These are phyloP conservation scores for Dallia pectoralis DNA, from an alignment of 2,797 vertebrate genomes.

Conservation along the genomic window DNA sequence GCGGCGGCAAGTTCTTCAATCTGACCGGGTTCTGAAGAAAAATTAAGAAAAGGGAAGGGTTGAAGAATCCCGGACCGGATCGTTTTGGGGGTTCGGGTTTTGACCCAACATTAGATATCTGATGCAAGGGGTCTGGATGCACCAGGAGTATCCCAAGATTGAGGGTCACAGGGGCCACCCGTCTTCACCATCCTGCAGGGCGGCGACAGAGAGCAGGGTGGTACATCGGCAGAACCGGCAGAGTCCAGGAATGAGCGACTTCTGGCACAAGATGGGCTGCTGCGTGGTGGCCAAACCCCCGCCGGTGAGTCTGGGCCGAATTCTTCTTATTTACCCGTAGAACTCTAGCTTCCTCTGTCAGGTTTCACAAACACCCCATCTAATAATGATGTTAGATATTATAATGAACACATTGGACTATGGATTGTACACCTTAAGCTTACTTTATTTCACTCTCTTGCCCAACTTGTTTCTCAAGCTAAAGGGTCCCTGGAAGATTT, in stretches of 20 bases:
- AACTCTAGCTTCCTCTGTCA: neutral
- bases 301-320: slow-evolving; percentile 74
- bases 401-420: neutral
- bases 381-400: neutral
- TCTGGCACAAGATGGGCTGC: slow-evolving; percentile 96
- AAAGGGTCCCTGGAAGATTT: neutral
- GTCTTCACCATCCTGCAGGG: slow-evolving; percentile 58
- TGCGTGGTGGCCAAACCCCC: slow-evolving; percentile 90
- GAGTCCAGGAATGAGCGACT: slow-evolving; percentile 82
- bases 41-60: neutral
- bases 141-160: slow-evolving; percentile 5
- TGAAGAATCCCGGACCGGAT: neutral
- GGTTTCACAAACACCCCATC: neutral
- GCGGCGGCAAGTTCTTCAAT: neutral
- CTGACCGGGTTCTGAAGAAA: neutral
- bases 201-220: slow-evolving; percentile 54
- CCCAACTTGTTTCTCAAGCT: neutral
- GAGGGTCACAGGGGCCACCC: slow-evolving; percentile 15
- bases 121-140: slow-evolving; percentile 9
- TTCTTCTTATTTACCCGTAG: neutral
- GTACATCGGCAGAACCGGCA: slow-evolving; percentile 33
- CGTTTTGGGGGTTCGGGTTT: neutral
- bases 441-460: neutral
- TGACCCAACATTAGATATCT: neutral
- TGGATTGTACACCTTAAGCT: neutral